Conservation (phyloP, 2,888 invertebrate genomes). For the Eilema caniola region DNA sequence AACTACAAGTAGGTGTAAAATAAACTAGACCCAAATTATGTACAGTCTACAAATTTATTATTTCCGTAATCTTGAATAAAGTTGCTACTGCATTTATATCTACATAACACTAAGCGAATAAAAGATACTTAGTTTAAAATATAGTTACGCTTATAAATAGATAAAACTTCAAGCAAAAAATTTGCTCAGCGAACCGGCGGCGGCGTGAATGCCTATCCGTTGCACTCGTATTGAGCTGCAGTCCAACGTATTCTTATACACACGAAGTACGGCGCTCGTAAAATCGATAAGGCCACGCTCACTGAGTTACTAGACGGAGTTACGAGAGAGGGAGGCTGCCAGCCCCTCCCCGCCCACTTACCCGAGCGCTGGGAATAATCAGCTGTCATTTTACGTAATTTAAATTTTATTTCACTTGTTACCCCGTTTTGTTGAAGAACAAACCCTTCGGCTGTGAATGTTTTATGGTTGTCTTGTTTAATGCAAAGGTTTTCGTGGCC, state of each 20-base stretch:
- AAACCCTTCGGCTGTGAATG: slow-evolving; percentile 7
- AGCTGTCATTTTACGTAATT: slow-evolving; percentile 59
- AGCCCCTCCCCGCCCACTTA: slow-evolving; percentile 13
- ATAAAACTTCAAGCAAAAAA: neutral
- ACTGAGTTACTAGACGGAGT: slow-evolving; percentile 51
- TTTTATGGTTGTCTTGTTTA: slow-evolving; percentile 1
- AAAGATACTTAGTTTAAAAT: neutral
- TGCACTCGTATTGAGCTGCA: slow-evolving; percentile 22
- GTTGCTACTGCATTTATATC: neutral
- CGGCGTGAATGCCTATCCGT: slow-evolving; percentile 4
- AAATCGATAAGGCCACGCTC: slow-evolving; percentile 54
- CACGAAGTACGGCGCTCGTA: slow-evolving; percentile 47
- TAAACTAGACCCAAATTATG: too few relatives aligned
- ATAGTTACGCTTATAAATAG: neutral
- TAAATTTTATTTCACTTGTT: slow-evolving; percentile 50
- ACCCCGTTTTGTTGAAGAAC: slow-evolving; percentile 20
- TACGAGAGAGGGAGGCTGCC: slow-evolving; percentile 47
- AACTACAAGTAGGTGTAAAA: too few relatives aligned
- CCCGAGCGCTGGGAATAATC: slow-evolving; percentile 51
- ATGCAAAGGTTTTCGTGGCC: slow-evolving; percentile 4
- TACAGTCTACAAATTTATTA: too few relatives aligned
- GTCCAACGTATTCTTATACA: slow-evolving; percentile 29
- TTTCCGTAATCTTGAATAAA: too few relatives aligned
- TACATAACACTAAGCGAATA: neutral
- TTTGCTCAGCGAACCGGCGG: neutral